Conservation (phyloP, 2,113 vertebrate genomes). For the Corythoichthys haematopterus region DNA sequence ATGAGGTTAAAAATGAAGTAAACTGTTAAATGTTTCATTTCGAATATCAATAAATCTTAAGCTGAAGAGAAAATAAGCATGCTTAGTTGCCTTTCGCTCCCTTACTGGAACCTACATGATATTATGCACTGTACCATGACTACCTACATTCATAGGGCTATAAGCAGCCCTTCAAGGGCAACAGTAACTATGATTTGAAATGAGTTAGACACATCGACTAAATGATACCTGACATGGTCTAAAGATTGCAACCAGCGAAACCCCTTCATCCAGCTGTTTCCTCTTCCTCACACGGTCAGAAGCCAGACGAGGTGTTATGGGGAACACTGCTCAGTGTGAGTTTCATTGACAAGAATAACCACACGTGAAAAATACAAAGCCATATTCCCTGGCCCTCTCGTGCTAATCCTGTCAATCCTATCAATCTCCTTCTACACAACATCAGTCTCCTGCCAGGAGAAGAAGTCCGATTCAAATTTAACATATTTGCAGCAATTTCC, state of each 20-base stretch:
- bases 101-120: too few relatives aligned
- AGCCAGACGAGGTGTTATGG: conserved; percentile 50
- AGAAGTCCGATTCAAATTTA: conserved; percentile 15
- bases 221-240: conserved; percentile 43
- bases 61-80: too few relatives aligned
- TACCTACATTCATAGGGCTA: not conserved
- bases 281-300: conserved; percentile 19
- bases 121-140: too few relatives aligned
- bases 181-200: not conserved
- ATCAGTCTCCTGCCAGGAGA: conserved; percentile 47
- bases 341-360: conserved; percentile 23
- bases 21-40: too few relatives aligned
- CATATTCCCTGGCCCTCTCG: not conserved
- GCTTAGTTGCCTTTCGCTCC: too few relatives aligned
- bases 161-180: not conserved
- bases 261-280: conserved; percentile 19
- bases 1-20: too few relatives aligned
- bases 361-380: conserved; percentile 15
- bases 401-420: not conserved
- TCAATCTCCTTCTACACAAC: conserved; percentile 23
- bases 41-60: too few relatives aligned
- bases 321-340: conserved; percentile 19
- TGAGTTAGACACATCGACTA: not conserved
- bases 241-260: conserved; percentile 42
- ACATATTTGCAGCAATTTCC: conserved; percentile 47